Evolutionary conservation across 2,888 invertebrate species (phyloP), one percentile per base, ranked within the genome.

Genomic region (Morpho deidamia): DNA sequence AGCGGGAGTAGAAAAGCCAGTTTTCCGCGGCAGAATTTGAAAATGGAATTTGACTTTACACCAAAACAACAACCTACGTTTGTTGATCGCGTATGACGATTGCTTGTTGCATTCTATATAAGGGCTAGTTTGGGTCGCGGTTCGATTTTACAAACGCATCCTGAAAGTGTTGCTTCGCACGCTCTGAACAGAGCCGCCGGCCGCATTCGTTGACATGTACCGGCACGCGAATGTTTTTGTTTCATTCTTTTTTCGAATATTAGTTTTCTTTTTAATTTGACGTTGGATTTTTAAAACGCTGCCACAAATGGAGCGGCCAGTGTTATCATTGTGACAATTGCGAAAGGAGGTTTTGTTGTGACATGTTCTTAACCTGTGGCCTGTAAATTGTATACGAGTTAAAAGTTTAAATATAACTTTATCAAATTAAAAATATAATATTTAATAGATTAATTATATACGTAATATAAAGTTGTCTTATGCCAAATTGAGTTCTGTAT

Each of bases 171-270:
- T 59, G 71, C 70, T 74, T 76, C 75, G 73, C 76, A 74, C 72
- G 78, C 74, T 72, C 62, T 69, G 63, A 76, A 72, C 74, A 72
- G 53, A 69, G 73, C 73, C 74, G 66, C 70, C 69, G 77, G 67
- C 73, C 79, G 83, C 87, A 86, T 85, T 86, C 81, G 84, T 69
- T 76, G 79, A 81, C 78, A 81, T 81, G 85, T 84, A 74, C 81
- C 79, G 86, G 83, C 81, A 83, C 87, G 86, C 81, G 87, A 82
- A 83, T 77, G 83, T 80, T 85, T 84, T 87, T 87, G 80, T 85
- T 85, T 76, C 70, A 73, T 75, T 76, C 76, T 76, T 74, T 62
- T 60, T 61, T 55, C 50, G 52, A 58, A 58, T 63, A 61, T 61
- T 55, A 57, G 56, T 59, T 72, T 72, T 70, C 50, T 74, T 74